These are phyloP conservation scores for Zygogramma bicolorata DNA, from an alignment of 2,888 invertebrate genomes.

Conservation along the genomic window DNA sequence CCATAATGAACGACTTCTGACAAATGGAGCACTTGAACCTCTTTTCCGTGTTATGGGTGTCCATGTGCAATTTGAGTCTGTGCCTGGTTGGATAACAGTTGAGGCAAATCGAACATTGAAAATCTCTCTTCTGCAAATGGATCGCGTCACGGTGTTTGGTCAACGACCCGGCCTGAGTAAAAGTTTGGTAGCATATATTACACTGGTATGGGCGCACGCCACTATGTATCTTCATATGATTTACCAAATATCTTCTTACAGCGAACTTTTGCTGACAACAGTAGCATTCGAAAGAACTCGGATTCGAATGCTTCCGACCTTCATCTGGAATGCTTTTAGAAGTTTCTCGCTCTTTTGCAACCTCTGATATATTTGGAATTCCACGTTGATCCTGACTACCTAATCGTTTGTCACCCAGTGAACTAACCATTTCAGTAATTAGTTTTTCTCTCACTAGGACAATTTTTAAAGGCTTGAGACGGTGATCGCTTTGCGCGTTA, in stretches of 20 bases:
- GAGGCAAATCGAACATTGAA: not conserved
- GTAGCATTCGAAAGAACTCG: not conserved
- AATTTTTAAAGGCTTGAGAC: not conserved
- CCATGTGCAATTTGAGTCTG: slow-evolving; percentile 66
- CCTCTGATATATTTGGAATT: no score
- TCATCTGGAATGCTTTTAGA: no score
- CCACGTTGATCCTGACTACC: no score
- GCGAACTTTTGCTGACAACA: slow-evolving; percentile 8
- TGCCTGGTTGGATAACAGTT: not conserved
- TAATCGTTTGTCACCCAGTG: not conserved
- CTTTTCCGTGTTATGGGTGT: slow-evolving; percentile 72
- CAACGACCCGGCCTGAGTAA: not conserved
- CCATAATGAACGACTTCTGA: slow-evolving; percentile 62
- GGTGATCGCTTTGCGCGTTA: not conserved
- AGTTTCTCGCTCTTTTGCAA: no score
- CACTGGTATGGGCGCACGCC: not conserved
- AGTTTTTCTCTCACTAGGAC: not conserved
- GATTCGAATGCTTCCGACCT: not conserved
- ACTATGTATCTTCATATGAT: slow-evolving; percentile 7
- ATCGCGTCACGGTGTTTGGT: not conserved
- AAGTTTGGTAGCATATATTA: not conserved
- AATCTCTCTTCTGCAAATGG: not conserved
- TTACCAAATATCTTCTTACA: not conserved
- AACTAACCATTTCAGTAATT: not conserved
- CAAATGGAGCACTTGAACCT: slow-evolving; percentile 72